Percentiles rank a stretch among this genome's conserved stretches.
Conservation (phyloP, 2,113 vertebrate genomes). For the Macheiramphus alcinus region DNA sequence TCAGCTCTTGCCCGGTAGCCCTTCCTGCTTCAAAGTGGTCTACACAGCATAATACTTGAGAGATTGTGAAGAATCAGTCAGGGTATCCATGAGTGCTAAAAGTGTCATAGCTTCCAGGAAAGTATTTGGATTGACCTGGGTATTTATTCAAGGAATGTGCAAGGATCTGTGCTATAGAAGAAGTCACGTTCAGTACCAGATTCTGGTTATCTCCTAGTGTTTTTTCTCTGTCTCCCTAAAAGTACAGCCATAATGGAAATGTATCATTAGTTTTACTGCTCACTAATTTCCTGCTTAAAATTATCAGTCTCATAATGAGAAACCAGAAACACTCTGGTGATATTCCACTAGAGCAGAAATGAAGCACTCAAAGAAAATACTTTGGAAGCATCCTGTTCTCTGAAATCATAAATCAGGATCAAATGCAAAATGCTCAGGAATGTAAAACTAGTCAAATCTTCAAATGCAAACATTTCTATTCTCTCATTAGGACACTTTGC, state of each 20-base stretch:
- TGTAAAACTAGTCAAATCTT: neutral
- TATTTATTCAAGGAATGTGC: neutral
- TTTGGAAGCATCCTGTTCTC: neutral
- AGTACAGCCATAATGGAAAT: neutral
- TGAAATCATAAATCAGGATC: neutral
- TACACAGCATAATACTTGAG: neutral
- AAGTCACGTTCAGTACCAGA: rapidly evolving
- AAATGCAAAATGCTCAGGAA: neutral
- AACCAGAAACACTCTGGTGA: neutral
- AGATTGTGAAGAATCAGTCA: neutral
- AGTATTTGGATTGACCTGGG: neutral
- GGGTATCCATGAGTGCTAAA: neutral
- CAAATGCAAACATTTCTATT: neutral
- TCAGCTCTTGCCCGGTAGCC: neutral
- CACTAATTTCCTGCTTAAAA: neutral
- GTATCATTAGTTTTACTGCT: neutral
- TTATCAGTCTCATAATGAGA: neutral
- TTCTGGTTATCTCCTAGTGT: neutral
- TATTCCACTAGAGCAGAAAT: neutral
- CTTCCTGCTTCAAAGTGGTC: neutral
- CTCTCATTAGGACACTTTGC: neutral
- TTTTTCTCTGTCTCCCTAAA: neutral
- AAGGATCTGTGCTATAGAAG: neutral
- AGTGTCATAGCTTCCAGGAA: neutral
- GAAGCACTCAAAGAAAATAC: neutral